Evolutionary conservation across 2,888 invertebrate species (phyloP), one percentile per base, ranked within the genome.

Genomic region (Leptopilina syphax): DNA sequence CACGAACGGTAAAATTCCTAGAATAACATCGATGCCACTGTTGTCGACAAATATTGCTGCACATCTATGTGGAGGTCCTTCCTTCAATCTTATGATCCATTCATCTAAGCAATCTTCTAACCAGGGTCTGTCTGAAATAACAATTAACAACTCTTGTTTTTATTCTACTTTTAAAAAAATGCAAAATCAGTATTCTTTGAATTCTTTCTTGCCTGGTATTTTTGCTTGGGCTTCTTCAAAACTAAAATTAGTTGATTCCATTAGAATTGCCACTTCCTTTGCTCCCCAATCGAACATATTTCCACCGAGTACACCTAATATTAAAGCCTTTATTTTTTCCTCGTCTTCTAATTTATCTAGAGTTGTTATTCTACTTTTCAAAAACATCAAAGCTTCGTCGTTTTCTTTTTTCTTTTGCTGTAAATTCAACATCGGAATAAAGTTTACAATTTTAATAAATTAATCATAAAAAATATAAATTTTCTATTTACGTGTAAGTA

Each of bases 221-320:
- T 95, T 96, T 13, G 94, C 93, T 88, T 96, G 93, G 4, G 98
- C 98, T 89, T 97, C 96, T 86, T 95, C 93, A 83, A 99, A 95
- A 76, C 96, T 96, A 93, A 98, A 97, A 78, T 92, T 93, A 44
- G 95, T 93, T 44, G 94, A 93, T 91, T 98, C 96, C 93, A 99
- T 94, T 84, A 98, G 95, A 86, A 95, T 94, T 24, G 96, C 95
- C 3, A 98, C 96, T 89, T 97, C 98, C 92, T 96, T 96, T 1
- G 99, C 98, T 77, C 99, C 99, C 98, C 98, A 98, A 92, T 99
- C 99, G 93, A 99, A 99, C 93, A 99, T 97, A 92, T 99, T 99
- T 34, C 98, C 98, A 90, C 94, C 93, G 63, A 95, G 90, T 65
- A 95, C 89, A n/a, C 94, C 94, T 90, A 94, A 89, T 41, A 94